Percentiles rank a stretch among this genome's conserved stretches.
Evolutionary conservation across 2,888 invertebrate genomes (phyloP).

Genomic region (Lamellibrachia satsuma): DNA sequence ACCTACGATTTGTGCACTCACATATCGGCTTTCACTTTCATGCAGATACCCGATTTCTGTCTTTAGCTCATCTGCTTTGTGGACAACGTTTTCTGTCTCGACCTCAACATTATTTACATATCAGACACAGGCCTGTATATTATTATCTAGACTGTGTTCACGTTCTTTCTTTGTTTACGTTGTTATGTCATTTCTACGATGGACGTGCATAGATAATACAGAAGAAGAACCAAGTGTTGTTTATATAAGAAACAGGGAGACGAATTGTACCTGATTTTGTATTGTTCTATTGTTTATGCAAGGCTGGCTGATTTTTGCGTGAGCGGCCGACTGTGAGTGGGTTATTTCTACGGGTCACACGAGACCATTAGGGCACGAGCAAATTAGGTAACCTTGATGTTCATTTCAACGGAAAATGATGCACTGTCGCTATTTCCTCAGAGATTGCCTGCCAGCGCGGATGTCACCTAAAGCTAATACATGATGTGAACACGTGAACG

Average conservation of each 20-base stretch:
- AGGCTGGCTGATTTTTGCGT: background rate
- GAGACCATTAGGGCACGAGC: background rate
- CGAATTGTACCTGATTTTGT: background rate
- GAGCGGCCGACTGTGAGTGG: background rate
- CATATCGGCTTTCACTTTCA: background rate
- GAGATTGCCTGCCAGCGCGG: background rate
- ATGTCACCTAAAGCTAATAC: background rate
- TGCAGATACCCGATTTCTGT: background rate
- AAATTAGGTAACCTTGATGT: background rate
- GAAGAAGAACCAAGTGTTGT: background rate
- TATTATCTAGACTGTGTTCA: background rate
- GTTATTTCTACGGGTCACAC: background rate
- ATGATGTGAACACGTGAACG: background rate
- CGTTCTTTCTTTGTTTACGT: background rate
- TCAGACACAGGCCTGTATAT: background rate
- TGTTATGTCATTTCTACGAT: background rate
- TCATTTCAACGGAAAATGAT: background rate
- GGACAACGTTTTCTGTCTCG: background rate
- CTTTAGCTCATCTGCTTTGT: background rate
- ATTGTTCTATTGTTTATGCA: background rate
- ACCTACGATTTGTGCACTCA: background rate
- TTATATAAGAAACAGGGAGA: background rate
- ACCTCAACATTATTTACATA: conserved; percentile 7
- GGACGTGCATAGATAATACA: too few species aligned
- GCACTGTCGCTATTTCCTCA: background rate